phyloP scores from a whole-genome alignment of 2,113 vertebrate genomes.

The Gallinago jamesoni region DNA sequence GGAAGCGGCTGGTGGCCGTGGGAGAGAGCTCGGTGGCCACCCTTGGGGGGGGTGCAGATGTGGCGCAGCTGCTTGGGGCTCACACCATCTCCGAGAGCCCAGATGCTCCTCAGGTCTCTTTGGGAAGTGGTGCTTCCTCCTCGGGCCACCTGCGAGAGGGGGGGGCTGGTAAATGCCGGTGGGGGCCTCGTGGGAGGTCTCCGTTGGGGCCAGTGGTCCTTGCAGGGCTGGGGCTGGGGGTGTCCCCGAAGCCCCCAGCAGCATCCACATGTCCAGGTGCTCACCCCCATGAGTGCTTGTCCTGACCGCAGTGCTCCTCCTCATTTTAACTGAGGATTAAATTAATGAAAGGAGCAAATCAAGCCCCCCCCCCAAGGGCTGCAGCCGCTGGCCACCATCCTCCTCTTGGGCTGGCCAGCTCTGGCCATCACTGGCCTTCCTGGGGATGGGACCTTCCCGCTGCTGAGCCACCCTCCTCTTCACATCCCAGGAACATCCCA shows the following conservation, averaged over 20 bases:
- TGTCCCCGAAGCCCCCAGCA: rapidly evolving
- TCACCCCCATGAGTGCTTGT: rapidly evolving
- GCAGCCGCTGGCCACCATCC: rapidly evolving
- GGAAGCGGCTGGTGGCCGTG: rapidly evolving
- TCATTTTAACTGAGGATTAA: not conserved
- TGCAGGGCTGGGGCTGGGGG: not conserved
- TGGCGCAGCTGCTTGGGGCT: not conserved
- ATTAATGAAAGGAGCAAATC: not conserved
- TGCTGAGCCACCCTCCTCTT: not conserved
- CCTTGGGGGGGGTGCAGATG: not conserved
- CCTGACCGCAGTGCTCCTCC: not conserved
- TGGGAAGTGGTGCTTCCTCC: not conserved
- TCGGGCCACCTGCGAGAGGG: not conserved
- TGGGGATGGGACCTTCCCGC: no score
- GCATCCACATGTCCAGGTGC: rapidly evolving
- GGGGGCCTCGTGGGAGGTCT: rapidly evolving
- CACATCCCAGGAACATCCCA: not conserved
- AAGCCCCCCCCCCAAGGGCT: not conserved
- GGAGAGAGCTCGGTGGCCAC: not conserved
- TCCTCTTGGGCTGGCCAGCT: not conserved
- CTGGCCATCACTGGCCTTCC: not conserved
- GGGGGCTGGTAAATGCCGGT: not conserved
- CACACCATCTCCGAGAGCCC: not conserved
- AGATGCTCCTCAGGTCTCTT: not conserved
- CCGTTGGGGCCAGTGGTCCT: rapidly evolving